These are phyloP conservation scores for Epicauta chinensis DNA, from an alignment of 1,140 invertebrate genomes.

Conservation along the genomic window DNA sequence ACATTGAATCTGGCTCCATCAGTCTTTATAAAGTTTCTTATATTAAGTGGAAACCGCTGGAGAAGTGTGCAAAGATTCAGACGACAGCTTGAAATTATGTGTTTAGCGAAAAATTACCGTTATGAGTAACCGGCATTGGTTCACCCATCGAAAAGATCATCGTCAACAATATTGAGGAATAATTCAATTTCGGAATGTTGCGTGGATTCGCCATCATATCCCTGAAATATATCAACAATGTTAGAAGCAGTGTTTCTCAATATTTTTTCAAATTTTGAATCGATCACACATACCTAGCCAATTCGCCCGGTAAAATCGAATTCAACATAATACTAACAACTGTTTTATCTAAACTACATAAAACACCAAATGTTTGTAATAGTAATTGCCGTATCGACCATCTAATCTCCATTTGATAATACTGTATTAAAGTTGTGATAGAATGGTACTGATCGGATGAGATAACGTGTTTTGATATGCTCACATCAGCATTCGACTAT, in stretches of 20 bases:
- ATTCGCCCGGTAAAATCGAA: conserved; percentile 80
- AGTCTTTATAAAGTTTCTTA: no score
- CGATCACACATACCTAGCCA: conserved; percentile 67
- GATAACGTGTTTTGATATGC: conserved; percentile 70
- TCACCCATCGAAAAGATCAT: conserved; percentile 86
- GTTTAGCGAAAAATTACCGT: conserved; percentile 47
- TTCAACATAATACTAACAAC: conserved; percentile 74
- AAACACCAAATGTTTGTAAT: conserved; percentile 76
- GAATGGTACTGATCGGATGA: conserved; percentile 68
- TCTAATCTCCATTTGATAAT: conserved; percentile 89
- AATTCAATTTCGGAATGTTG: conserved; percentile 62
- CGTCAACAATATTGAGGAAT: conserved; percentile 71
- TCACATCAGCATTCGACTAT: conserved; percentile 77
- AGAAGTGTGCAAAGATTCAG: no score
- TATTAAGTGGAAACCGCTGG: no score
- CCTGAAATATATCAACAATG: conserved; percentile 36
- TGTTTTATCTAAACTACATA: conserved; percentile 75
- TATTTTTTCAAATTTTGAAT: not conserved
- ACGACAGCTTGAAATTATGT: no score
- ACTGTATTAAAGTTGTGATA: conserved; percentile 72
- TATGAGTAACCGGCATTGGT: conserved; percentile 74
- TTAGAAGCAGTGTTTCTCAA: not conserved
- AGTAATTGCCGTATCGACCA: conserved; percentile 75
- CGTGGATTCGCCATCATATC: conserved; percentile 67
- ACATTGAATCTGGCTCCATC: no score